These are phyloP conservation scores for Holothuria leucospilota DNA, from an alignment of 53 echinoderm and acorn worm species.

Conservation along the genomic window DNA sequence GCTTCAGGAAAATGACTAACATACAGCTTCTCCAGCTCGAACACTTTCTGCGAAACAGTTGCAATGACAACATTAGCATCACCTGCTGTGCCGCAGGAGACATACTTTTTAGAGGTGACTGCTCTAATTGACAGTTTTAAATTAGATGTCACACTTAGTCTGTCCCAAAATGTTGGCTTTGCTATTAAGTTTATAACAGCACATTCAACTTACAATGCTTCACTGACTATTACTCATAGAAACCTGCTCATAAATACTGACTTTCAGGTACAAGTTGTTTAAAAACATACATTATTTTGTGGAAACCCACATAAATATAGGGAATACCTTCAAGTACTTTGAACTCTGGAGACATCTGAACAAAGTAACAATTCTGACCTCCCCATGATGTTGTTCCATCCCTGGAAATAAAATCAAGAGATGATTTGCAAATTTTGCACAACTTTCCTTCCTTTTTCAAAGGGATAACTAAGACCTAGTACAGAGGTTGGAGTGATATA, in stretches of 20 bases:
- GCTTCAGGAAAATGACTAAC: too few relatives aligned
- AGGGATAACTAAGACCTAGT: too few relatives aligned
- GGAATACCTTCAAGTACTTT: conserved; percentile 78
- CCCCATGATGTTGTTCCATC: conserved; percentile 84
- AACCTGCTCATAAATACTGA: background rate
- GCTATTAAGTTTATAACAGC: background rate
- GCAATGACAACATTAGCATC: too few relatives aligned
- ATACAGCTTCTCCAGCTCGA: too few relatives aligned
- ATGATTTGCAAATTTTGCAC: background rate
- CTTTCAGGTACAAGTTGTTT: conserved; percentile 58
- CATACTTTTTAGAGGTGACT: too few relatives aligned
- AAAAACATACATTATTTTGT: too few relatives aligned
- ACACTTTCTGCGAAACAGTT: too few relatives aligned
- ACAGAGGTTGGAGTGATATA: too few relatives aligned
- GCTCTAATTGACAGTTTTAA: too few relatives aligned
- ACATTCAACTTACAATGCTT: background rate
- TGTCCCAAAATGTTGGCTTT: background rate
- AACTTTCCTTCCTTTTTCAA: background rate
- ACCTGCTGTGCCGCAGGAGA: too few relatives aligned
- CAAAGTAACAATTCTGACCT: conserved; percentile 69
- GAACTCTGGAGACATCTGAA: conserved; percentile 70
- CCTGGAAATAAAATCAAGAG: conserved; percentile 33
- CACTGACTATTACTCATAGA: background rate
- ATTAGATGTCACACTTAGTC: too few relatives aligned
- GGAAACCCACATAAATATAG: too few relatives aligned